A percentile compares a stretch with the other conserved stretches of the same genome.
phyloP scores from a whole-genome alignment of 2,797 vertebrate species.

The Sebastes iracundus region DNA sequence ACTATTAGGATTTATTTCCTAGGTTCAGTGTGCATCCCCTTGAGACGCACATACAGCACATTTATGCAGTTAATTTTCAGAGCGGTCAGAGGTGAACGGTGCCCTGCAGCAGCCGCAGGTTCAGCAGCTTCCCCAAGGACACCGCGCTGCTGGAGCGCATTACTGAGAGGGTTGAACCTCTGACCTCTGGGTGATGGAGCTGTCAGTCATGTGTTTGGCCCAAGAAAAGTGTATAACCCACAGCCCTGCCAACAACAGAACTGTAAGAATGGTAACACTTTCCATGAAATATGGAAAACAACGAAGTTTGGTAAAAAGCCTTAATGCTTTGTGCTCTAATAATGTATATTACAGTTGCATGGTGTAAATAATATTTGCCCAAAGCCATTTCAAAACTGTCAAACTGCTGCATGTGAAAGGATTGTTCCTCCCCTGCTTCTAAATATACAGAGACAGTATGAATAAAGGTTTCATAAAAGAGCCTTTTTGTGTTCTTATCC shows the following conservation, averaged over 20 bases:
- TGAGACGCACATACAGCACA: neutral
- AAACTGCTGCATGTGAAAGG: neutral
- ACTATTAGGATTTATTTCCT: constrained; percentile 2
- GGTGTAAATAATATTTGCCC: neutral
- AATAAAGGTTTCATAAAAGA: neutral
- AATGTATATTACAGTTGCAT: neutral
- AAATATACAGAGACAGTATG: neutral
- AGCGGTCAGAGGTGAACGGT: constrained; percentile 27
- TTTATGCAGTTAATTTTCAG: constrained; percentile 27
- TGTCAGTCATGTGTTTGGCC: neutral
- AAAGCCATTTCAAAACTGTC: neutral
- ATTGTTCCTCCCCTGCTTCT: neutral
- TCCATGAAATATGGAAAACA: neutral
- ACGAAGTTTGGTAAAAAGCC: neutral
- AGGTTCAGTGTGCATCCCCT: neutral
- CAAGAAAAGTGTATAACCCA: neutral
- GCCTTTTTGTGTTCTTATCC: neutral
- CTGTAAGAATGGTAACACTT: neutral
- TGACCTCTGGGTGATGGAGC: constrained; percentile 20
- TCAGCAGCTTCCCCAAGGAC: constrained; percentile 22
- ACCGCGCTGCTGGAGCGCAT: neutral
- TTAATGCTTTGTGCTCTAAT: neutral
- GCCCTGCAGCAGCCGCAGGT: constrained; percentile 7
- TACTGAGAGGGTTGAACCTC: constrained; percentile 1
- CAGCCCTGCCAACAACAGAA: neutral